These are phyloP conservation scores for Chrysolina haemoptera DNA, from an alignment of 2,888 invertebrate species.

Conservation along the genomic window DNA sequence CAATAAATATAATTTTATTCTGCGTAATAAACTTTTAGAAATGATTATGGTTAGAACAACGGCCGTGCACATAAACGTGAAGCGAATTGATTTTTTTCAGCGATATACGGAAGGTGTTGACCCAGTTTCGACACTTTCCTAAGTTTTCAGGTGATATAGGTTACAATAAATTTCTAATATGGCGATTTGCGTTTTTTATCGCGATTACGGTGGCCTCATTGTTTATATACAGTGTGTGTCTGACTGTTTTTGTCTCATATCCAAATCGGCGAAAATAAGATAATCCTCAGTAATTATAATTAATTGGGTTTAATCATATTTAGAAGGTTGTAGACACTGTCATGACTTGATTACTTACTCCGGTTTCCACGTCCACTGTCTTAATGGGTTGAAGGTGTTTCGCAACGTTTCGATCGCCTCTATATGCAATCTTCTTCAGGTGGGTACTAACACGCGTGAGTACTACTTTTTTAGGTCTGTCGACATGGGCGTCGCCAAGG, in stretches of 20 bases:
- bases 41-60: conserved; percentile 29
- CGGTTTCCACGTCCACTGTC: too few species aligned
- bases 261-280: conserved; percentile 3
- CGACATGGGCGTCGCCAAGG: too few species aligned
- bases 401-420: too few species aligned
- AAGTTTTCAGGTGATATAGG: conserved; percentile 31
- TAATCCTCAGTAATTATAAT: too few species aligned
- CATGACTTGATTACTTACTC: too few species aligned
- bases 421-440: too few species aligned
- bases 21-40: conserved; percentile 18
- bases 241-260: neutral
- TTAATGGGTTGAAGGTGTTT: too few species aligned
- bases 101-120: conserved; percentile 31
- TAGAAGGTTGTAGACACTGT: too few species aligned
- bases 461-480: too few species aligned
- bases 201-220: conserved; percentile 12
- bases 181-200: conserved; percentile 25
- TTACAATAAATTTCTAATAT: conserved; percentile 25
- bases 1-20: conserved; percentile 21
- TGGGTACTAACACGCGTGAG: too few species aligned
- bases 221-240: conserved; percentile 18
- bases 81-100: conserved; percentile 24
- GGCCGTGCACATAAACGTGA: conserved; percentile 11
- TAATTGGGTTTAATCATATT: too few species aligned
- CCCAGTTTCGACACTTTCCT: conserved; percentile 29